Base-by-base conservation (phyloP, 2,888 invertebrate genomes). In the Dolichomitus sp. region DNA sequence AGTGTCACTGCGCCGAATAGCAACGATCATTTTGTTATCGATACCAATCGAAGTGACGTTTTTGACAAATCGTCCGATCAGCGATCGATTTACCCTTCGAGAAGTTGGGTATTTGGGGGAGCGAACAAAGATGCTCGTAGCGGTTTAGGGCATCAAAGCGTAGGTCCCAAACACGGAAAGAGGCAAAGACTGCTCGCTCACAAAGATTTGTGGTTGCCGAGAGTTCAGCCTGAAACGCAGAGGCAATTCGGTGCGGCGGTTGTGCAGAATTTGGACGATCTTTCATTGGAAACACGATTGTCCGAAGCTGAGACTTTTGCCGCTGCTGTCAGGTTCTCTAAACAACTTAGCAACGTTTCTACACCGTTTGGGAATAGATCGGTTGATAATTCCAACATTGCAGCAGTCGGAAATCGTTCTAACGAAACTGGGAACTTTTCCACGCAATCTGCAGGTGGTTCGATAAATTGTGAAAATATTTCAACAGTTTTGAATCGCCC, bases 131-230 rank as follows among this genome's bases (percentile, higher is more conserved):
- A 59, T 59, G 33, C 33, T 33, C 9, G 27, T 57, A 6, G 37
- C n/a, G 33, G 4, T 14, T 57, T 5, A 19, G 2, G 4, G 19
- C 17, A 42, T 5, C 12, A 23, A 30, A 27, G 23, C 14, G 7
- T 11, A 9, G 14, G 61, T 7, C 19, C 4, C 17, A 9, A 3
- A 17, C 23, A 30, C 7, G n/a, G n/a, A 5, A 75, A 48, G 9
- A 17, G 5, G 4, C 30, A n/a, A 11, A 57, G 82, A 27, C 23
- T 45, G 4, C 70, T 82, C 0, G 59, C 78, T 11, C 70, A 6
- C 5, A 50, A 82, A 17, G 75, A 48, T 40, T 70, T 82, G 14
- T 82, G 82, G 82, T n/a, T 48, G 9, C 45, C 12, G 70, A 70
- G 42, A 27, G 40, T 6, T 11, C n/a, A 45, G 1, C 9, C 48